Conservation (phyloP, 2,888 invertebrate genomes). For the Coelogynopora nodosa region DNA sequence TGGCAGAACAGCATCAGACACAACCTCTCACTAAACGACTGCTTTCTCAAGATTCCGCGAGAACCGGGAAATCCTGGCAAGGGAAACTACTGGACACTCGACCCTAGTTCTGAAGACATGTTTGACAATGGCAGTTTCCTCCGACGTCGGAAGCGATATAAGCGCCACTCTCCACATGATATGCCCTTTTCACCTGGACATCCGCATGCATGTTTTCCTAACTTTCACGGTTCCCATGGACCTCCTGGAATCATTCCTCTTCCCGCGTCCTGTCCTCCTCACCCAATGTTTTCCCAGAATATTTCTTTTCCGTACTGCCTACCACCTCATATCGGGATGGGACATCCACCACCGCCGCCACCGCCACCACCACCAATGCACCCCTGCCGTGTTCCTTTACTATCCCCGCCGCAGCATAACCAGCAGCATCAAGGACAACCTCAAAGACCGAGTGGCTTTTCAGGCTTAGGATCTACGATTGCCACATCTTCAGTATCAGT, state of each 20-base stretch:
- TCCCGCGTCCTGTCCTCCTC: neutral
- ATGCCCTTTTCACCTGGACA: neutral
- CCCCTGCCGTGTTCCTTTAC: neutral
- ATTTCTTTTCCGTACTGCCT: neutral
- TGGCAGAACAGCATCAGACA: constrained; percentile 98
- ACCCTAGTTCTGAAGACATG: constrained; percentile 96
- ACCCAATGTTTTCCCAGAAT: neutral
- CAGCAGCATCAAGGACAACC: neutral
- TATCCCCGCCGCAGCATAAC: neutral
- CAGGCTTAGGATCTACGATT: neutral
- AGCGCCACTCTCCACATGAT: constrained; percentile 64
- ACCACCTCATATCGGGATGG: neutral
- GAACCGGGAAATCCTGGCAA: constrained; percentile 84
- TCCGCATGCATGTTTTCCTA: neutral
- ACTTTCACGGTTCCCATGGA: neutral
- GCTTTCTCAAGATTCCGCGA: constrained; percentile 94
- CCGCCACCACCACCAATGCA: neutral
- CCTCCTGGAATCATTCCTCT: neutral
- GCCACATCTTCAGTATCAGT: neutral
- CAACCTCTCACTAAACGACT: constrained; percentile 89
- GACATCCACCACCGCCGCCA: neutral
- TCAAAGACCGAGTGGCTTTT: neutral
- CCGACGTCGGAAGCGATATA: constrained; percentile 86
- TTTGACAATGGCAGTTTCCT: constrained; percentile 98
- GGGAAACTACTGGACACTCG: constrained; percentile 89